Conservation (phyloP, 1,140 invertebrate genomes). For the Pseudomyrmex pallidus region DNA sequence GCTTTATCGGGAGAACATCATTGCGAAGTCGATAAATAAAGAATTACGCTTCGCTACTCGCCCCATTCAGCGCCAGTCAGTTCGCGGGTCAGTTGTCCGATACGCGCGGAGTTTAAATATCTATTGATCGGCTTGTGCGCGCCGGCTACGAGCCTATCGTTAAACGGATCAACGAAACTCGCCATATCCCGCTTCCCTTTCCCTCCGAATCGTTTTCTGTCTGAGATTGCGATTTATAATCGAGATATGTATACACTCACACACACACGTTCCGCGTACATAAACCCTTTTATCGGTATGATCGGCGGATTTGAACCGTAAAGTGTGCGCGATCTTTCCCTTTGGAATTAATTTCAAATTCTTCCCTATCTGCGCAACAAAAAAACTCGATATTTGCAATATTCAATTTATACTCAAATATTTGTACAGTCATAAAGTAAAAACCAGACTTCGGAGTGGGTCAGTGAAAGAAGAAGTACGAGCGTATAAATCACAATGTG, state of each 20-base stretch:
- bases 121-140: constrained; percentile 28
- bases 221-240: constrained; percentile 30
- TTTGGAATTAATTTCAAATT: constrained; percentile 7
- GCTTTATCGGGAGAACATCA: constrained; percentile 42
- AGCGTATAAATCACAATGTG: too few species aligned
- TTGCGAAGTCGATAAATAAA: constrained; percentile 57
- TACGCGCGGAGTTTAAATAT: constrained; percentile 56
- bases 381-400: not conserved
- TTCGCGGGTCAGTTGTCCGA: constrained; percentile 47
- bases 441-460: too few species aligned
- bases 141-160: constrained; percentile 43
- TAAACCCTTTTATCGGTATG: constrained; percentile 7
- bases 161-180: constrained; percentile 37
- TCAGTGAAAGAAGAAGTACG: too few species aligned
- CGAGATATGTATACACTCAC: not conserved
- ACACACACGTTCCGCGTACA: not conserved
- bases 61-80: constrained; percentile 49
- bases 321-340: not conserved
- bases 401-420: not conserved
- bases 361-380: not conserved
- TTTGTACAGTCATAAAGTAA: too few species aligned
- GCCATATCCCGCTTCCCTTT: too few species aligned
- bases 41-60: constrained; percentile 40
- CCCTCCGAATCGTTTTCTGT: not conserved
- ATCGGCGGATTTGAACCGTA: not conserved